Percentiles rank a stretch among this genome's conserved stretches.
Conservation (phyloP, 2,113 vertebrate species). For the Corythornis vintsioides region DNA sequence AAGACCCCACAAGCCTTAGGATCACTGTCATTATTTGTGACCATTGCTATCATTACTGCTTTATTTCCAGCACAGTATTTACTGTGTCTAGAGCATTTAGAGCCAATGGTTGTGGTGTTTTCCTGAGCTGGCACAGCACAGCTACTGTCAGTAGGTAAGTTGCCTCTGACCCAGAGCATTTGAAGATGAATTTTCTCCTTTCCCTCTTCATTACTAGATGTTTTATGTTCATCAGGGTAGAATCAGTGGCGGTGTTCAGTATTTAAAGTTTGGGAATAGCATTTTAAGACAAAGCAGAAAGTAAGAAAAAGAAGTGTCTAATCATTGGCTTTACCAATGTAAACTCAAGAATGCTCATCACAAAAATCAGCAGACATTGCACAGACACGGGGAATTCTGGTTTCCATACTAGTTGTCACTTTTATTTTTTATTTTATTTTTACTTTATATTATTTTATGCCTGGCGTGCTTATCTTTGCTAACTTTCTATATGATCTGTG, state of each 20-base stretch:
- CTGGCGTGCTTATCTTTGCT: background rate
- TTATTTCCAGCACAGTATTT: background rate
- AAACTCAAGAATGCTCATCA: background rate
- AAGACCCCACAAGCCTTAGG: background rate
- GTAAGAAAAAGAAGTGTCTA: background rate
- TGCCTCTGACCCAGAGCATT: background rate
- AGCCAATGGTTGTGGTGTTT: background rate
- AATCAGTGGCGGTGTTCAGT: background rate
- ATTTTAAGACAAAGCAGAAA: background rate
- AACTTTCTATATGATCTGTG: background rate
- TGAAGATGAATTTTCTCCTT: background rate
- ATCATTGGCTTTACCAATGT: background rate
- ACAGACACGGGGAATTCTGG: background rate
- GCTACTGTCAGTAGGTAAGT: background rate
- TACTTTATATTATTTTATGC: background rate
- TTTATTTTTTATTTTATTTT: background rate
- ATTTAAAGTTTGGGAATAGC: background rate
- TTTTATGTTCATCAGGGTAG: background rate
- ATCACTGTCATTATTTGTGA: background rate
- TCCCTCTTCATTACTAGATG: background rate
- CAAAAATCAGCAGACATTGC: conserved; percentile 32
- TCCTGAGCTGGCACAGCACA: fast-evolving
- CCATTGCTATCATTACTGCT: background rate
- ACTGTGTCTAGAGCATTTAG: background rate
- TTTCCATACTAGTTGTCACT: conserved; percentile 36